phyloP scores from a whole-genome alignment of 2,888 invertebrate genomes.

The Germaria angustata region DNA sequence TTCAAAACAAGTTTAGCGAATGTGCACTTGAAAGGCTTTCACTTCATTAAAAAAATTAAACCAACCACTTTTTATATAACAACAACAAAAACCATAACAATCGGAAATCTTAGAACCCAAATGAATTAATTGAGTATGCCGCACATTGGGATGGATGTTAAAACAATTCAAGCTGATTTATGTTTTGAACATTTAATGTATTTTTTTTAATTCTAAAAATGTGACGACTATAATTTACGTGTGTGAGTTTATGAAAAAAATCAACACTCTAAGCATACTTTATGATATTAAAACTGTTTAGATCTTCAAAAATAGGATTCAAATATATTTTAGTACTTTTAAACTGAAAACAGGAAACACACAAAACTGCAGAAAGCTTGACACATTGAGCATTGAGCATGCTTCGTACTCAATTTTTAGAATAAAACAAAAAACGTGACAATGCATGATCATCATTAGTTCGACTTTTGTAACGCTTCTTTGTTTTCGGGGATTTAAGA shows the following conservation, averaged over 20 bases:
- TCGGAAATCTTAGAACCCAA: constrained; percentile 14
- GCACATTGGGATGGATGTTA: neutral
- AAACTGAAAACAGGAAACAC: neutral
- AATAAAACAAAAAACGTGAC: neutral
- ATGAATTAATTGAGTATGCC: constrained; percentile 42
- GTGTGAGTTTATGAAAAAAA: neutral
- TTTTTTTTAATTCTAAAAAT: constrained; percentile 13
- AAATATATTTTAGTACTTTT: neutral
- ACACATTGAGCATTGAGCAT: neutral
- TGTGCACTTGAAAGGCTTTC: constrained; percentile 53
- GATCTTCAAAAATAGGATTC: neutral
- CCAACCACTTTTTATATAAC: constrained; percentile 5
- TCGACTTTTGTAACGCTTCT: neutral
- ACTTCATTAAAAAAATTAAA: neutral
- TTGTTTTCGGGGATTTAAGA: too few species aligned
- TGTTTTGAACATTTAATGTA: neutral
- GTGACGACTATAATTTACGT: constrained; percentile 18
- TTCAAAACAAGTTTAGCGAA: neutral
- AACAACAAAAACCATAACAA: neutral
- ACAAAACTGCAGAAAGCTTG: neutral
- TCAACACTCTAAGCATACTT: constrained; percentile 14
- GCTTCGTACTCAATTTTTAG: neutral
- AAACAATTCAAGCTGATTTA: constrained; percentile 19
- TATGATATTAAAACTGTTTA: constrained; percentile 13
- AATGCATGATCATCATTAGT: neutral